phyloP scores from a whole-genome alignment of 2,888 invertebrate genomes.

The Athrips mouffetella region DNA sequence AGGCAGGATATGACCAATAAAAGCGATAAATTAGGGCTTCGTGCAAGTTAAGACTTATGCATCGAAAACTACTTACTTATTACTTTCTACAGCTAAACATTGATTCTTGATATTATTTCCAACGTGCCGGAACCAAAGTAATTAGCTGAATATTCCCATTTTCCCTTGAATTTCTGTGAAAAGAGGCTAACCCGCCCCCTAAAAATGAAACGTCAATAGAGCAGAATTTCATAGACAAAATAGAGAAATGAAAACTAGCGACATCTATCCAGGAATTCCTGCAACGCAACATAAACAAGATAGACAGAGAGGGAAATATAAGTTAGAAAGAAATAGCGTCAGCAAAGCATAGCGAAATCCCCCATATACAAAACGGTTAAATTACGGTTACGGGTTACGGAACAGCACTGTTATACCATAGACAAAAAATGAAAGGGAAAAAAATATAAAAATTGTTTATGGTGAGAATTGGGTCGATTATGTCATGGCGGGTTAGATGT shows the following conservation, averaged over 20 bases:
- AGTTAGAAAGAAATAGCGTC: not conserved
- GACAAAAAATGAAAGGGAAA: slow-evolving; percentile 13
- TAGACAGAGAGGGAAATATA: not conserved
- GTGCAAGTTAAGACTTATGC: not conserved
- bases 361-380: not conserved
- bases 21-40: slow-evolving; percentile 23
- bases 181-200: slow-evolving; percentile 63
- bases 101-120: slow-evolving; percentile 25
- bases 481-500: slow-evolving; percentile 79
- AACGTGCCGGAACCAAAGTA: slow-evolving; percentile 26
- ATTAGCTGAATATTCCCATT: slow-evolving; percentile 39
- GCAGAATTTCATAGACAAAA: slow-evolving; percentile 21
- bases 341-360: not conserved
- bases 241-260: not conserved
- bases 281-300: not conserved
- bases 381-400: not conserved
- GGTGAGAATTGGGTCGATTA: slow-evolving; percentile 67
- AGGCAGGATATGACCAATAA: slow-evolving; percentile 56
- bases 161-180: slow-evolving; percentile 33
- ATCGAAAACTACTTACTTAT: slow-evolving; percentile 37
- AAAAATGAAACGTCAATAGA: slow-evolving; percentile 65
- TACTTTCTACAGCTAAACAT: slow-evolving; percentile 37
- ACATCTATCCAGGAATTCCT: too few species aligned
- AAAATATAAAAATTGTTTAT: slow-evolving; percentile 6
- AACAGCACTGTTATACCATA: slow-evolving; percentile 13